Evolutionary conservation across 2,113 vertebrate species (phyloP).

Genomic region (zebrafish (Danio rerio)): DNA sequence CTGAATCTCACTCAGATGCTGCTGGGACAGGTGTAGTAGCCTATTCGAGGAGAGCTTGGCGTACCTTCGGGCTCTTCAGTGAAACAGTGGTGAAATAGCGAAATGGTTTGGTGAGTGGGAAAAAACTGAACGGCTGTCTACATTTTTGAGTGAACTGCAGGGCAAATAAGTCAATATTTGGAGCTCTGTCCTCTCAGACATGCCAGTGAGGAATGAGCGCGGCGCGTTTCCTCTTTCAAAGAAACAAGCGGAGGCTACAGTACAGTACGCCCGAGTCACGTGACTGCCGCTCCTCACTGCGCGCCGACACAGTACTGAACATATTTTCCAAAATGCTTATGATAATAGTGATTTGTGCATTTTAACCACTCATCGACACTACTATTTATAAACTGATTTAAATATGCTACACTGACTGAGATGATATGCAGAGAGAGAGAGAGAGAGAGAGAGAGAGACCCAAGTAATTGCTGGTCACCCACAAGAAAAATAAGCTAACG

Average conservation of each 20-base stretch:
- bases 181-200: not conserved
- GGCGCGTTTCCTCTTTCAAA: slow-evolving; percentile 3
- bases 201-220: not conserved
- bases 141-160: not conserved
- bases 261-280: slow-evolving; percentile 34
- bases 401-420: too few relatives aligned
- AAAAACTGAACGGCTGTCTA: not conserved
- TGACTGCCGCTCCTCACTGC: not conserved
- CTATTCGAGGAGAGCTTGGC: not conserved
- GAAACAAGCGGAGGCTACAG: slow-evolving; percentile 17
- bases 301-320: not conserved
- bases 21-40: slow-evolving; percentile 7
- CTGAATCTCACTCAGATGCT: not conserved
- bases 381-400: too few relatives aligned
- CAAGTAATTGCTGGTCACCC: too few relatives aligned
- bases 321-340: not conserved
- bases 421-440: too few relatives aligned
- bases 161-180: not conserved
- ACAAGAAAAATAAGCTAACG: too few relatives aligned
- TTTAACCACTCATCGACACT: too few relatives aligned
- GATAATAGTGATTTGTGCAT: not conserved
- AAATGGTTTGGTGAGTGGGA: not conserved
- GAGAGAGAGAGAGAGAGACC: too few relatives aligned
- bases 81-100: slow-evolving; percentile 13
- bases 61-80: not conserved